Percentiles rank a stretch among this genome's conserved stretches.
phyloP scores from a whole-genome alignment of 1,140 invertebrate genomes.

The Adelges cooleyi region DNA sequence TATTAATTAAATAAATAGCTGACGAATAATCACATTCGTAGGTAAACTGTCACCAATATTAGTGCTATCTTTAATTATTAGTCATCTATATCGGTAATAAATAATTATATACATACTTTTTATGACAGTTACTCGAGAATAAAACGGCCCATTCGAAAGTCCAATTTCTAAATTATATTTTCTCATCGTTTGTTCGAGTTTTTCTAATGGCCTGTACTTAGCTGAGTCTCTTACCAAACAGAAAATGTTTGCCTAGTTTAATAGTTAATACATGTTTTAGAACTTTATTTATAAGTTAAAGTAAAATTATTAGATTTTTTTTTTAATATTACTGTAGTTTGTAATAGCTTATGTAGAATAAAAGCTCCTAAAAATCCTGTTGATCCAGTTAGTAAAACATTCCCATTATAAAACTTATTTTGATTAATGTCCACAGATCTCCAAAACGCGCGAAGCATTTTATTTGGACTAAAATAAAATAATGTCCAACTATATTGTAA shows the following conservation, averaged over 20 bases:
- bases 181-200: slow-evolving; percentile 35
- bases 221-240: slow-evolving; percentile 41
- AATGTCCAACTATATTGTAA: no score
- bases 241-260: slow-evolving; percentile 36
- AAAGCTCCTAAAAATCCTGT: slow-evolving; percentile 42
- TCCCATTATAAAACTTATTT: slow-evolving; percentile 31
- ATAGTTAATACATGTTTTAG: neutral
- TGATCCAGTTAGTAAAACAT: slow-evolving; percentile 40
- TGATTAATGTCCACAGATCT: slow-evolving; percentile 30
- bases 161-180: slow-evolving; percentile 21
- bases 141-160: neutral
- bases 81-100: no score
- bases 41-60: no score
- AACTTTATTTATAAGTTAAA: neutral
- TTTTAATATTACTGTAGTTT: slow-evolving; percentile 39
- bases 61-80: no score
- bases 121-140: slow-evolving; percentile 37
- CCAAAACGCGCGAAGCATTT: slow-evolving; percentile 32
- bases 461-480: slow-evolving; percentile 30
- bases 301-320: neutral
- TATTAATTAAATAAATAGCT: no score
- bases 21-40: no score
- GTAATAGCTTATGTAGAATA: slow-evolving; percentile 38
- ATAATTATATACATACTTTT: slow-evolving; percentile 34
- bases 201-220: slow-evolving; percentile 34